Conservation (phyloP, 2,113 vertebrate species). For the Pygoscelis antarcticus region DNA sequence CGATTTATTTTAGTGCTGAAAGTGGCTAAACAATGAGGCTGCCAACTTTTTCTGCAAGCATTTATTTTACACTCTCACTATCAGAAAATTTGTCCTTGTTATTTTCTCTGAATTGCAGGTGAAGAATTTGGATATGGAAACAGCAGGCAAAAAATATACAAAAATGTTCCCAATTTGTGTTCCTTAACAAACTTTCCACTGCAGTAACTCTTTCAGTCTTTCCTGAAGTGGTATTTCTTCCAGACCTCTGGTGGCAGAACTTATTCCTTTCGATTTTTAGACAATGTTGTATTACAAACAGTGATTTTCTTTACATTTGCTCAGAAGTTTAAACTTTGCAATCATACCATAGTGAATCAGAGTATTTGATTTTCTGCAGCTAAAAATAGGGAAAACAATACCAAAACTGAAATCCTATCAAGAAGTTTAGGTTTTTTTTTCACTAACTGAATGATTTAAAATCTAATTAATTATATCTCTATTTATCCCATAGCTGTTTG, state of each 20-base stretch:
- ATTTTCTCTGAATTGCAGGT: not conserved
- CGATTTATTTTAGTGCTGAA: not conserved
- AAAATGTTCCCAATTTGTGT: not conserved
- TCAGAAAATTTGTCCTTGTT: not conserved
- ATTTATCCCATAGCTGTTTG: not conserved
- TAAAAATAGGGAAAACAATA: conserved; percentile 22
- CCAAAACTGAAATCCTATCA: not conserved
- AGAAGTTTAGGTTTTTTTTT: not conserved
- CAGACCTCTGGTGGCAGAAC: not conserved
- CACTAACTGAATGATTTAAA: not conserved
- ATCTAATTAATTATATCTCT: not conserved
- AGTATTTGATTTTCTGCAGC: not conserved
- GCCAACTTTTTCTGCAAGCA: not conserved
- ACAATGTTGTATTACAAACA: not conserved
- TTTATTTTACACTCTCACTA: not conserved
- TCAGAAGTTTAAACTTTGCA: not conserved
- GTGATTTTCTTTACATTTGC: not conserved
- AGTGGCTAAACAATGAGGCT: not conserved
- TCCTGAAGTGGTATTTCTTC: not conserved
- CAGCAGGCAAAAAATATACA: not conserved
- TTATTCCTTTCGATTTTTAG: not conserved
- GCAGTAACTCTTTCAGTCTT: not conserved
- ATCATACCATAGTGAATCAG: not conserved
- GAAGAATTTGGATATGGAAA: not conserved
- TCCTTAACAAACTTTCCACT: not conserved